Evolutionary conservation across 2,888 invertebrate genomes (phyloP), one percentile per base, ranked within the genome.

Genomic region (Zygaena filipendulae): DNA sequence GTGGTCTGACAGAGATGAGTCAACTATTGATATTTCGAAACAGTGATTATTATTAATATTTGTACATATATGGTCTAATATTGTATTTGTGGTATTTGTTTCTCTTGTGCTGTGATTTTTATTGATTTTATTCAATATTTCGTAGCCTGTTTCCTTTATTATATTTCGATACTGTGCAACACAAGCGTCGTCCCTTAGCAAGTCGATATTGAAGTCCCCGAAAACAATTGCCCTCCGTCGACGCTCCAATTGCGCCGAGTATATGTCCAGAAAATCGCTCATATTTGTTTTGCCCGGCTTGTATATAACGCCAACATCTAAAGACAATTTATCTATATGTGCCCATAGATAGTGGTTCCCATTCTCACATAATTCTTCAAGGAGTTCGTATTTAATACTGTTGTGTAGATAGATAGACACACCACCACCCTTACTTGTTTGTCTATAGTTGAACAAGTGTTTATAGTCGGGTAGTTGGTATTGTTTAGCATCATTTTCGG

Each of bases 341-440:
- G 47, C 38, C 45, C 45, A 49, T 12, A 49, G 13, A 16, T 37
- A 49, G 16, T 49, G 39, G 13, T 48, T 48, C 1, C 34, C 42
- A 11, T 40, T 30, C 21, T 28, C 33, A 11, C 21, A 34, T 1
- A 16, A 3, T 4, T 40, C 34, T 24, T 43, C 42, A 2, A 38
- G 28, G 12, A 42, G 11, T 3, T 35, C 24, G 11, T 39, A 10
- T 19, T 32, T 24, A 9, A 21, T 12, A 5, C 21, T n/a, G 4
- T 28, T 27, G 8, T 33, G 25, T 5, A 29, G 10, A 3, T 23
- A 29, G 3, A 21, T 21, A 6, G 25, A 33, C 1, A 25, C 29
- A 2, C 29, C 32, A 3, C 29, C 32, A 4, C 32, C 27, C 8
- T 14, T 24, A 2, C 13, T 12, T 14, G 16, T 4, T 8, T 23